Conservation (phyloP, 2,113 vertebrate species). For the Sialia sialis region DNA sequence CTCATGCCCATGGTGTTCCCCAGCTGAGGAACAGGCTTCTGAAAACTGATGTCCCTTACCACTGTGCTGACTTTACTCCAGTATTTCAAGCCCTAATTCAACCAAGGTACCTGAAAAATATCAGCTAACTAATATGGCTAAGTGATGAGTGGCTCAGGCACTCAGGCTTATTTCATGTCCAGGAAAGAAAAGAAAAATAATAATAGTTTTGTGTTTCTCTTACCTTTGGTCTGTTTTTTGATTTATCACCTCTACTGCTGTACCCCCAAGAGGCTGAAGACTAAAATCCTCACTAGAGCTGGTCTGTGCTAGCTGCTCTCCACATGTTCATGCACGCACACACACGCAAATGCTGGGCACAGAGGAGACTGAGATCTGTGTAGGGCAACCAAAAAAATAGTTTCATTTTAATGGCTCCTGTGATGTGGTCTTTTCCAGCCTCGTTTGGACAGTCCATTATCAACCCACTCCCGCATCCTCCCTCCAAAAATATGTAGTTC, state of each 20-base stretch:
- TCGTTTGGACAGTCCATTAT: background rate
- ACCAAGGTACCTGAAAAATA: background rate
- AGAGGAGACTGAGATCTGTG: background rate
- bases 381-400: background rate
- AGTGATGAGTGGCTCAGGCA: background rate
- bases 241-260: background rate
- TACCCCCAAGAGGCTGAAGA: background rate
- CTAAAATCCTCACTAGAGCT: background rate
- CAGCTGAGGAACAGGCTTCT: background rate
- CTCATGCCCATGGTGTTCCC: background rate
- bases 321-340: fast-evolving
- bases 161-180: background rate
- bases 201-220: background rate
- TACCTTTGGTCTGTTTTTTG: background rate
- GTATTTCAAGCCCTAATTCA: background rate
- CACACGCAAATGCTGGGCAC: background rate
- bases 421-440: background rate
- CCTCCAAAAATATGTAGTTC: background rate
- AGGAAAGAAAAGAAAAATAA: background rate
- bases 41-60: background rate
- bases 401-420: background rate
- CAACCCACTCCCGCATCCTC: background rate
- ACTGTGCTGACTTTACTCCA: background rate
- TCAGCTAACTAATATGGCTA: background rate
- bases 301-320: background rate